These are phyloP conservation scores for Phaenicophaeus curvirostris DNA, from an alignment of 2,797 vertebrate species.

Conservation along the genomic window DNA sequence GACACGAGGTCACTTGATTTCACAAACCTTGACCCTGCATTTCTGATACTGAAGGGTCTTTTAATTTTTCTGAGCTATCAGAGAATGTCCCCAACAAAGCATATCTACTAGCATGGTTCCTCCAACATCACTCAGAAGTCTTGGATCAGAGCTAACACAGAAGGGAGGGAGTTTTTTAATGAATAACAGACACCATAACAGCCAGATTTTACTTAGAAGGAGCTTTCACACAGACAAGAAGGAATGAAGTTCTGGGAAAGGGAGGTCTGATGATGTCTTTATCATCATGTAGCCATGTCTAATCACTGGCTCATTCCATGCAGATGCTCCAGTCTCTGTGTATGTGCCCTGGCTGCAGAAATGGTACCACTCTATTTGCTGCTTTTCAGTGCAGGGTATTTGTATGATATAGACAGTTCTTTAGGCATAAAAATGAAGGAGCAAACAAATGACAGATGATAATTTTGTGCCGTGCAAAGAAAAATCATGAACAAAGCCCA, in stretches of 20 bases:
- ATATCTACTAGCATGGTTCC: background rate
- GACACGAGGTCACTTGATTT: background rate
- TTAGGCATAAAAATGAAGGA: background rate
- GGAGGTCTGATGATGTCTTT: background rate
- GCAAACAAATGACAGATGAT: background rate
- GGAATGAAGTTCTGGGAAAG: background rate
- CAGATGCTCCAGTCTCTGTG: background rate
- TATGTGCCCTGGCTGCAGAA: background rate
- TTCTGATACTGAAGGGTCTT: background rate
- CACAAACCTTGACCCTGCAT: background rate
- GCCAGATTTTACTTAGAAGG: background rate
- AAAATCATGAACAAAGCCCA: background rate
- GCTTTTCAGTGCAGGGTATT: background rate
- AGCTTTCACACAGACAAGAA: background rate
- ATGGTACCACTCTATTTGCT: background rate
- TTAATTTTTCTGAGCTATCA: background rate
- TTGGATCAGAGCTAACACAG: background rate
- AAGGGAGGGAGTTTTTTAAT: background rate
- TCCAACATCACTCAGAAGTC: background rate
- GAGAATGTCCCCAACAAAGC: background rate
- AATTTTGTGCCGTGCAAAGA: background rate
- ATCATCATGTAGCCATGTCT: background rate
- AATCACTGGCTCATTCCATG: accelerated
- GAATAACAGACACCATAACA: background rate
- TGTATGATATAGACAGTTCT: background rate